Evolutionary conservation across 2,113 vertebrate species (phyloP), one percentile per base, ranked within the genome.

Genomic region (Xiphophorus maculatus): DNA sequence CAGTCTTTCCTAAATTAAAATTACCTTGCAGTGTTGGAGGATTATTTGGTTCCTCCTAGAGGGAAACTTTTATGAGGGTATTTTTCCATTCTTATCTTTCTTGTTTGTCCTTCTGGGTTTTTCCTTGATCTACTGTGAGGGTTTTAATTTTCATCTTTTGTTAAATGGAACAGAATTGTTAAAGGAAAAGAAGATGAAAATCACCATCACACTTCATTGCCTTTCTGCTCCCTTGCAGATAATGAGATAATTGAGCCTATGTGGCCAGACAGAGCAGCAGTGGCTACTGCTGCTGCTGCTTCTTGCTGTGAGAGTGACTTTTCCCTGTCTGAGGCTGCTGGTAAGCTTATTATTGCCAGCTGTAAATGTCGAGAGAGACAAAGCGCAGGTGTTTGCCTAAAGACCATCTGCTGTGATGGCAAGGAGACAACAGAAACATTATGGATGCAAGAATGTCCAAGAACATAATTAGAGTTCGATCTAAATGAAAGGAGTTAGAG

Each of bases 341-440:
- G 32, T 71, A 44, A 82, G 76, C 54, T 76, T 63, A 51, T 81
- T 74, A 71, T 60, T 51, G 60, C 68, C 66, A 66, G 66, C 29
- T n/a, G 48, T 63, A 19, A 60, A 79, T 83, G 77, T 0, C 64
- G 30, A 79, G 29, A 67, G 61, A 79, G 67, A 48, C 70, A 75
- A 78, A 90, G 83, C 66, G 74, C 61, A 63, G 66, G 81, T 66
- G 80, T 80, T 72, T 85, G 68, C 58, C 58, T 77, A 64, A 74
- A 67, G 71, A 58, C 51, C 80, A 83, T 82, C 79, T 86, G 81
- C 63, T 88, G 72, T n/a, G 17, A 73, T 62, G 66, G 63, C 2
- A 54, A 15, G 32, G 22, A 66, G 67, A 78, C 73, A 77, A 71
- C 37, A 42, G 77, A 33, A 29, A 73, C 64, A 61, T 30, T 65